A percentile compares a stretch with the other conserved stretches of the same genome.
phyloP scores from a whole-genome alignment of 1,140 invertebrate species.

The Lordiphosa mommai region DNA sequence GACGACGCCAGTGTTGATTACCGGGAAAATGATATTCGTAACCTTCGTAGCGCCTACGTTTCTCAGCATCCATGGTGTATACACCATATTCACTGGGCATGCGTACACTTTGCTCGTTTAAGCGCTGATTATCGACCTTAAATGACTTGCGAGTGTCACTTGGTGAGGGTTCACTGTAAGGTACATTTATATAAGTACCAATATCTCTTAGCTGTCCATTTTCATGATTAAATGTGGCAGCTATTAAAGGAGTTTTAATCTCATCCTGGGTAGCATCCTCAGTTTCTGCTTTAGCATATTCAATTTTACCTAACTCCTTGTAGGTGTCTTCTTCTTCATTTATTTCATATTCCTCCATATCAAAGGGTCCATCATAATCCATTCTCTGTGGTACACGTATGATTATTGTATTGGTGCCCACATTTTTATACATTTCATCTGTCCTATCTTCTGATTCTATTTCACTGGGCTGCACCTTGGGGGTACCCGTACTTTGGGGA shows the following conservation, averaged over 20 bases:
- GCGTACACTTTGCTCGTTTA: neutral
- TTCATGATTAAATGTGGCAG: neutral
- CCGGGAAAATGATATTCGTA: constrained; percentile 47
- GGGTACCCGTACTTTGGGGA: constrained; percentile 11
- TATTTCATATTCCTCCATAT: too few species aligned
- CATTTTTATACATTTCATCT: neutral
- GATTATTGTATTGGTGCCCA: neutral
- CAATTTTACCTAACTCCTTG: too few species aligned
- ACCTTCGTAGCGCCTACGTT: constrained; percentile 8
- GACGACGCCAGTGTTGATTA: neutral
- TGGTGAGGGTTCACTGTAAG: neutral
- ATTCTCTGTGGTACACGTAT: neutral
- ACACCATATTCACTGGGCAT: neutral
- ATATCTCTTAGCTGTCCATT: neutral
- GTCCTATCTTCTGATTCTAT: neutral
- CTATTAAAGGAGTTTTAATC: neutral
- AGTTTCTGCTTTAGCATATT: too few species aligned
- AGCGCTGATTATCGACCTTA: neutral
- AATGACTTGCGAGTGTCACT: neutral
- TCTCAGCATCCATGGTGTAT: neutral
- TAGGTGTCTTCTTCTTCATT: too few species aligned
- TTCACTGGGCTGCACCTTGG: too few species aligned
- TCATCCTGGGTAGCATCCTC: too few species aligned
- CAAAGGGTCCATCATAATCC: too few species aligned
- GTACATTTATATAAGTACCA: neutral